A percentile compares a stretch with the other conserved stretches of the same genome.
phyloP scores from a whole-genome alignment of 53 echinoderm and acorn worm genomes.

The Echinarachnius parma region DNA sequence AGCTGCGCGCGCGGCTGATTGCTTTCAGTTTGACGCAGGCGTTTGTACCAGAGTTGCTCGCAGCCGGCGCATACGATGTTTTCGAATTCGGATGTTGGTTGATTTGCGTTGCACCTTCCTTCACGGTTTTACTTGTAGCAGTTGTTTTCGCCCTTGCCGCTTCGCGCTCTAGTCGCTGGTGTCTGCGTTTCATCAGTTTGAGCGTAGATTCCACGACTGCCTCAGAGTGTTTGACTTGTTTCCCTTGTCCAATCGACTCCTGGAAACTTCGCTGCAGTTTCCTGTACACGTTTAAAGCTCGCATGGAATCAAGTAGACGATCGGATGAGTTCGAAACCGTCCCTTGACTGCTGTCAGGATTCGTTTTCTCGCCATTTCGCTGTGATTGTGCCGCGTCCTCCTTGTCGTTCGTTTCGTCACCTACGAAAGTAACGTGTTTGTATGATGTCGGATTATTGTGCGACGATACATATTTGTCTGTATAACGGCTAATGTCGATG shows the following conservation, averaged over 20 bases:
- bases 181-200: slow-evolving; percentile 37
- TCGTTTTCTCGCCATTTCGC: no score
- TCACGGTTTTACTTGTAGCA: slow-evolving; percentile 2
- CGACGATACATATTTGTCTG: no score
- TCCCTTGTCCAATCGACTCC: slow-evolving; percentile 33
- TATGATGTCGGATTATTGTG: no score
- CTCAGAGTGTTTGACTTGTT: slow-evolving; percentile 12
- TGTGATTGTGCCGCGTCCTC: not conserved
- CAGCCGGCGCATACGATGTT: no score
- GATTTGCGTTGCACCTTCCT: not conserved
- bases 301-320: slow-evolving; percentile 19
- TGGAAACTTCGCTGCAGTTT: slow-evolving; percentile 20
- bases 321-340: not conserved
- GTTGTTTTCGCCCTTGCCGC: not conserved
- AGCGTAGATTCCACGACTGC: slow-evolving; percentile 36
- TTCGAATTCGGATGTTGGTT: no score
- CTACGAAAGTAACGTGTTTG: no score
- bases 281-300: slow-evolving; percentile 19
- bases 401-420: not conserved
- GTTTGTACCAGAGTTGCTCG: no score
- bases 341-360: no score
- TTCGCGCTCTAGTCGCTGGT: slow-evolving; percentile 34
- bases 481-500: no score
- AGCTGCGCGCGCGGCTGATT: no score
- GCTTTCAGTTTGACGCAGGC: no score